phyloP scores from a whole-genome alignment of 2,797 vertebrate genomes.

The Hippopotamyrus pictus region DNA sequence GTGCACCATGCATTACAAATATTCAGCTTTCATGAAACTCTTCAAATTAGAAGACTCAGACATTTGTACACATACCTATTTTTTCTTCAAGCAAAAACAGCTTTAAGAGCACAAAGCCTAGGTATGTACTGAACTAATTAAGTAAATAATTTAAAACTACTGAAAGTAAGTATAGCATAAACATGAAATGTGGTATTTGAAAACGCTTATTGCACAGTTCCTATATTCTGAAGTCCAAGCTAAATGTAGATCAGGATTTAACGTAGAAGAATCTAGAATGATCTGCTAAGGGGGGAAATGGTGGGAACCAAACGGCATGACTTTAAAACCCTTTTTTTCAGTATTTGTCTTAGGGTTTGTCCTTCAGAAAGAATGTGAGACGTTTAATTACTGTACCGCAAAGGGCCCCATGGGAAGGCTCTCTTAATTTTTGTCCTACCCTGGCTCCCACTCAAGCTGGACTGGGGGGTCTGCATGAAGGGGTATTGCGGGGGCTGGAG shows the following conservation, averaged over 20 bases:
- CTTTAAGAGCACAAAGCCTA: background rate
- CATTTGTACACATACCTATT: slow-evolving; percentile 27
- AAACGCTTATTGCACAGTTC: background rate
- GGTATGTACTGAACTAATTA: background rate
- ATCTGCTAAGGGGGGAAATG: slow-evolving; percentile 21
- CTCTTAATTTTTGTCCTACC: slow-evolving; percentile 57
- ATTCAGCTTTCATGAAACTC: slow-evolving; percentile 34
- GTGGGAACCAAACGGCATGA: slow-evolving; percentile 58
- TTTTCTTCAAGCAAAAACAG: slow-evolving; percentile 47
- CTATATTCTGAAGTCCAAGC: background rate
- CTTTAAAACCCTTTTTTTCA: slow-evolving; percentile 21
- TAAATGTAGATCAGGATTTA: background rate
- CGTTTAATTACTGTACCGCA: slow-evolving; percentile 71
- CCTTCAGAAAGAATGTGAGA: slow-evolving; percentile 65
- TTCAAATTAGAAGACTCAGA: slow-evolving; percentile 43
- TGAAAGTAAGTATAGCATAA: background rate
- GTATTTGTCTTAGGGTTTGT: slow-evolving; percentile 14
- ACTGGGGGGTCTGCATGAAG: slow-evolving; percentile 48
- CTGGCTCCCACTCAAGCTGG: slow-evolving; percentile 44
- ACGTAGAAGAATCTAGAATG: background rate
- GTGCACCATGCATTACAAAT: slow-evolving; percentile 14
- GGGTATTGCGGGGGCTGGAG: slow-evolving; percentile 41
- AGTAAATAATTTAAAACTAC: background rate
- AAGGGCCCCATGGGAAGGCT: slow-evolving; percentile 52
- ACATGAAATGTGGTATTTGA: background rate